These are phyloP conservation scores for Andrena minutula DNA, from an alignment of 2,888 invertebrate species.

Conservation along the genomic window DNA sequence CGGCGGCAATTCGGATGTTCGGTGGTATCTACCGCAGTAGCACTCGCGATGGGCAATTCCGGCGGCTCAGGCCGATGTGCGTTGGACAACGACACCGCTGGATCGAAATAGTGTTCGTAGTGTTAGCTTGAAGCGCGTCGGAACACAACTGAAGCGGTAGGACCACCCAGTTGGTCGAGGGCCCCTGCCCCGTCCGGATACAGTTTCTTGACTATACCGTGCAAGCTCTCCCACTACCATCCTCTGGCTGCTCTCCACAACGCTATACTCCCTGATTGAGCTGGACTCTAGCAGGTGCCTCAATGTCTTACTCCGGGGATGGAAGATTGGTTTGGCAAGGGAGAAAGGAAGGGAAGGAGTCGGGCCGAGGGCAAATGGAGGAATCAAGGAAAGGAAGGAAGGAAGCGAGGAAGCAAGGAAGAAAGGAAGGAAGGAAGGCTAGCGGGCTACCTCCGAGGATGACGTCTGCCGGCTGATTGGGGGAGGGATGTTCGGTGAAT, in stretches of 20 bases:
- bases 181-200: conserved; percentile 80
- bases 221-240: conserved; percentile 82
- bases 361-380: conserved; percentile 29
- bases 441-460: conserved; percentile 46
- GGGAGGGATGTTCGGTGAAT: conserved; percentile 30
- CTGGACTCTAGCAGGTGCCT: conserved; percentile 84
- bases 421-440: conserved; percentile 16
- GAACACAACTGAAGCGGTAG: conserved; percentile 85
- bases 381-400: conserved; percentile 59
- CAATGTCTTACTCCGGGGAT: conserved; percentile 84
- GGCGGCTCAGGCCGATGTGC: conserved; percentile 30
- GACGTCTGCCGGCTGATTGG: conserved; percentile 54
- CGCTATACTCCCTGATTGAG: conserved; percentile 81
- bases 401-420: conserved; percentile 44
- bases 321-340: conserved; percentile 81
- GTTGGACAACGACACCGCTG: conserved; percentile 61
- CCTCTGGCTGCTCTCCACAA: conserved; percentile 70
- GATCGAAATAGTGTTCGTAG: conserved; percentile 78
- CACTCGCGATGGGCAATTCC: conserved; percentile 29
- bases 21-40: conserved; percentile 30
- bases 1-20: neutral
- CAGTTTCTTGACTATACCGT: conserved; percentile 81
- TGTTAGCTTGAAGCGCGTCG: conserved; percentile 84
- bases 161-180: conserved; percentile 85
- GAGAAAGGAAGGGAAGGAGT: conserved; percentile 51